A percentile compares a stretch with the other conserved stretches of the same genome.
phyloP scores from a whole-genome alignment of 2,797 vertebrate species.

The Apogon hyalosoma region DNA sequence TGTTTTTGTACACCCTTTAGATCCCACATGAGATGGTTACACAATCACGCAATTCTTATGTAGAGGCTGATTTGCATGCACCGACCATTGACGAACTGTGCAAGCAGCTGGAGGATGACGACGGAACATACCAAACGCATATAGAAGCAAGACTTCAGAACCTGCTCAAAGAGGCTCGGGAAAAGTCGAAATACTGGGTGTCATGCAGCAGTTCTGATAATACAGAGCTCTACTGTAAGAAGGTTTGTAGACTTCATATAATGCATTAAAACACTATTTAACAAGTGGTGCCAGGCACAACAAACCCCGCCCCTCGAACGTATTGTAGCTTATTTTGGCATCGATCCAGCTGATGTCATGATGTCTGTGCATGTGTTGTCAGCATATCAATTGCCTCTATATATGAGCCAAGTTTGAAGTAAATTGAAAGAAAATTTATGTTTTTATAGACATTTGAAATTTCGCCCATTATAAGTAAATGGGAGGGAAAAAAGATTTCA shows the following conservation, averaged over 20 bases:
- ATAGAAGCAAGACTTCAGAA: constrained; percentile 89
- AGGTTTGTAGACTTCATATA: constrained; percentile 81
- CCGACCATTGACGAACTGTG: constrained; percentile 91
- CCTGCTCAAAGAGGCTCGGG: constrained; percentile 92
- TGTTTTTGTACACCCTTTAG: constrained; percentile 72
- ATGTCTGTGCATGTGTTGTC: no score
- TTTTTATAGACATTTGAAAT: no score
- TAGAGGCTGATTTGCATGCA: constrained; percentile 92
- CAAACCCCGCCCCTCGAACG: no score
- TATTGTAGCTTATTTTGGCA: no score
- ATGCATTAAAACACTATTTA: no score
- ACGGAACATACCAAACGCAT: constrained; percentile 87
- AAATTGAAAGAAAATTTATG: no score
- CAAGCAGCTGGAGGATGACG: constrained; percentile 90
- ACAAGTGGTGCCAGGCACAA: no score
- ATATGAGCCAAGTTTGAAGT: no score
- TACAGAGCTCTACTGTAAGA: constrained; percentile 94
- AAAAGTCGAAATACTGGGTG: constrained; percentile 97
- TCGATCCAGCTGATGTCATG: no score
- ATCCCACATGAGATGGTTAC: constrained; percentile 94
- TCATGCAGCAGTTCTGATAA: constrained; percentile 89
- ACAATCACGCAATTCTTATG: constrained; percentile 93
- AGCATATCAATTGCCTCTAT: no score
- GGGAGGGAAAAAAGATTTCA: no score
- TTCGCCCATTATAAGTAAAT: no score